Evolutionary conservation across 2,797 vertebrate species (phyloP), one percentile per base, ranked within the genome.

Genomic region (Jordanella pulchra): DNA sequence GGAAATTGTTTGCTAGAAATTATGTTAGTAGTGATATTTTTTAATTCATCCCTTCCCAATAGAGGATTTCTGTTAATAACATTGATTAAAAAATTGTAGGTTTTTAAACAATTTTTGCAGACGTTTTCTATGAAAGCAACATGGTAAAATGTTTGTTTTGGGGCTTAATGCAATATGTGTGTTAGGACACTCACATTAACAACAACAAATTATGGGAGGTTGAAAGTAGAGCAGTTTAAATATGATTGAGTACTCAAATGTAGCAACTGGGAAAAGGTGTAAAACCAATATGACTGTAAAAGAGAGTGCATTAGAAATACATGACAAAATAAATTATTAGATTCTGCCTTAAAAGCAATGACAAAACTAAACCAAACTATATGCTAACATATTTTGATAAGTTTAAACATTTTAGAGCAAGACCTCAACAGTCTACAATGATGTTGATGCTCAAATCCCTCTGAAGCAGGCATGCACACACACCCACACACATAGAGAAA

Each of bases 151-250:
- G 11, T 76, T 60, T 55, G 60, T 56, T 50, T 78, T 73, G 10
- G 28, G 21, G 44, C 32, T 76, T 60, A 71, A 76, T 77, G 65
- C 64, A 79, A 65, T 56, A 35, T 71, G 17, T 67, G 28, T 78
- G 82, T 84, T 64, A 25, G 55, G 47, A n/a, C 65, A 80, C 28
- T 73, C 28, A 10, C 63, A 55, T 67, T 75, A 53, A 58, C 18
- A 4, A 51, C 27, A 48, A 55, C 50, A 68, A 65, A 76, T 75
- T 35, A 76, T 48, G 35, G 21, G 32, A 65, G 66, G 63, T 71
- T 72, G 60, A 53, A 67, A 55, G 58, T 9, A n/a, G 45, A 39
- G 7, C 60, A 71, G 15, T 58, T 80, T 75, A 28, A 73, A 72
- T 32, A 67, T 18, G 64, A 30, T 69, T 35, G 55, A 80, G 47